Evolutionary conservation across 2,113 vertebrate genomes (phyloP).

Genomic region (Hyperoodon ampullatus): DNA sequence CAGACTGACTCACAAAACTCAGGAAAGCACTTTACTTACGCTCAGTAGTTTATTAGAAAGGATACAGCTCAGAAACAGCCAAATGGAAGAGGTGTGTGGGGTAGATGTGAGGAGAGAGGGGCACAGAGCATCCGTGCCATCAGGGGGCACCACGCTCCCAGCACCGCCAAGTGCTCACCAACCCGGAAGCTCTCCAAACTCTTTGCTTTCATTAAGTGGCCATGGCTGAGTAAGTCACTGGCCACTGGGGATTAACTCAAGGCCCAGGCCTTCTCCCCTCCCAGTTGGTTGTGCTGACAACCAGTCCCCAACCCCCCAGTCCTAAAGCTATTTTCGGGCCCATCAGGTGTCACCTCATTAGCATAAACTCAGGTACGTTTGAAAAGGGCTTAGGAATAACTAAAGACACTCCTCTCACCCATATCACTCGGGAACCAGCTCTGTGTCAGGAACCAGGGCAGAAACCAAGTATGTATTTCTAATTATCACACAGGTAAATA

Average conservation of each 20-base stretch:
- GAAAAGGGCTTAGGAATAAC: neutral
- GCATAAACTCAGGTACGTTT: neutral
- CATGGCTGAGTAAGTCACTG: no score
- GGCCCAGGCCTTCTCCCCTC: neutral
- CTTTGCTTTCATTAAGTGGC: neutral
- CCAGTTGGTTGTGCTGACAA: neutral
- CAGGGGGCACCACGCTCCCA: neutral
- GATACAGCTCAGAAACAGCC: neutral
- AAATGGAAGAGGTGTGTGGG: neutral
- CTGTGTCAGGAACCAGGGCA: neutral
- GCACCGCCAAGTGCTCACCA: neutral
- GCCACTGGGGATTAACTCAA: no score
- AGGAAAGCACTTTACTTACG: neutral
- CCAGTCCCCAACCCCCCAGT: no score
- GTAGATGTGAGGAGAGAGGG: neutral
- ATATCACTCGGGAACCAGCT: neutral
- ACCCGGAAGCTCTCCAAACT: neutral
- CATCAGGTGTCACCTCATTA: neutral
- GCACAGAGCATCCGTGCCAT: neutral
- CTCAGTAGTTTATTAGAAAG: neutral
- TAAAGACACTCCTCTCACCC: neutral
- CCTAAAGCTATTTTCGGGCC: neutral
- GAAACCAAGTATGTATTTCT: neutral
- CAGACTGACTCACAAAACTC: neutral
- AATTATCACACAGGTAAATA: neutral